These are phyloP conservation scores for Eumacrocentrus americanus DNA, from an alignment of 2,888 invertebrate species.

Conservation along the genomic window DNA sequence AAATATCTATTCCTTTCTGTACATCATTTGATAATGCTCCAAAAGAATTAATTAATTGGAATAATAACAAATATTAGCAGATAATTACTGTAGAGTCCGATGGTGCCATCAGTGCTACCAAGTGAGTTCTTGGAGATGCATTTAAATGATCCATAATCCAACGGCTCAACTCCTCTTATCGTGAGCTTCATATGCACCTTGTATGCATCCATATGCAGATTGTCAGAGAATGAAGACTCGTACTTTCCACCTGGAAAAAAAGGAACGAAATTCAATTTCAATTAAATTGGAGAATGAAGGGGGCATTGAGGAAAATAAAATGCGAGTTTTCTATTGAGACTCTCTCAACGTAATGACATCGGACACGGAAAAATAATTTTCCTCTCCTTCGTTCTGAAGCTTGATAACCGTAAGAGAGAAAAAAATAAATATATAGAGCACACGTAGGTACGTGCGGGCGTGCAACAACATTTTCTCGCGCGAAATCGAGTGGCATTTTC, in stretches of 20 bases:
- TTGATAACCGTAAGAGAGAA: not conserved
- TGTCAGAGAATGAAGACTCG: constrained; percentile 62
- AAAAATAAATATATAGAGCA: not conserved
- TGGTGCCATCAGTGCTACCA: constrained; percentile 76
- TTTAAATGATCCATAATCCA: constrained; percentile 73
- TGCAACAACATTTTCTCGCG: constrained; percentile 4
- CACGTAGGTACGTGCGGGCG: not conserved
- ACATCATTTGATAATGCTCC: not conserved
- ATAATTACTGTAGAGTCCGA: constrained; percentile 75
- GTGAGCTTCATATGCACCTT: constrained; percentile 76
- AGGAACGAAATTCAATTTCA: too few species aligned
- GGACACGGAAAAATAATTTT: not conserved
- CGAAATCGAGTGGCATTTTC: not conserved
- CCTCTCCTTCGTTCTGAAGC: not conserved
- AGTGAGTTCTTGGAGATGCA: constrained; percentile 78
- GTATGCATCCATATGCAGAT: constrained; percentile 68
- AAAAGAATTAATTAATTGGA: not conserved
- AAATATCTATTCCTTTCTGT: not conserved
- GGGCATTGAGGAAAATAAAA: not conserved
- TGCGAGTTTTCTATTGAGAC: not conserved
- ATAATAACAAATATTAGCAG: not conserved
- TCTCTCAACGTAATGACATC: too few species aligned
- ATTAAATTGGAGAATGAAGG: not conserved
- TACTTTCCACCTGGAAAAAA: constrained; percentile 64
- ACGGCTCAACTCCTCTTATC: constrained; percentile 68